Evolutionary conservation across 2,797 vertebrate genomes (phyloP).

Genomic region (Pangasius larnaudii): DNA sequence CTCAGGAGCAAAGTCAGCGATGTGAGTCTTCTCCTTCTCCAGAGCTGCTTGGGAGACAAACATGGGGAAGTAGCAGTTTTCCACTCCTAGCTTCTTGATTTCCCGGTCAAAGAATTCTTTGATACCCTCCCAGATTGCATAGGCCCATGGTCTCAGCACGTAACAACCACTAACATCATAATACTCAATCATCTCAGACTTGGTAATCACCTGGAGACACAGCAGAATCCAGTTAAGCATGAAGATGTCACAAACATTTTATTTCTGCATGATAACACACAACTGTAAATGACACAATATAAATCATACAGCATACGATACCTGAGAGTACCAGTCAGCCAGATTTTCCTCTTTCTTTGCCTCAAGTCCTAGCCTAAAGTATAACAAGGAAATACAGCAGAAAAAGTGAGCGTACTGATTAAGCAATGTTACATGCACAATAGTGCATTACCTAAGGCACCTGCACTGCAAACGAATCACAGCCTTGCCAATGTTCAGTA

Average conservation of each 20-base stretch:
- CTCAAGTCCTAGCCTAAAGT: constrained; percentile 89
- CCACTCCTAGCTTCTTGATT: constrained; percentile 95
- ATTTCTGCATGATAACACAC: background rate
- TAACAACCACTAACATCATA: constrained; percentile 98
- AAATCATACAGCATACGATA: constrained; percentile 62
- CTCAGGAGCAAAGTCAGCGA: constrained; percentile 97
- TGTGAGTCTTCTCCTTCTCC: constrained; percentile 92
- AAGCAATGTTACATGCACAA: background rate
- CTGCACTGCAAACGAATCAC: too few species aligned
- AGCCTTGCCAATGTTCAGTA: too few species aligned
- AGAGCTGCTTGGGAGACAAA: constrained; percentile 96
- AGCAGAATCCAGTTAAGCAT: constrained; percentile 33
- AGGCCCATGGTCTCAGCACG: constrained; percentile 94
- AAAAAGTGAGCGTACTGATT: constrained; percentile 6
- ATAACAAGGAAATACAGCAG: background rate
- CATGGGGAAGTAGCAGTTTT: constrained; percentile 99
- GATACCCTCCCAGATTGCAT: constrained; percentile 91
- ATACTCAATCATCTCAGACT: constrained; percentile 98
- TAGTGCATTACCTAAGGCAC: background rate
- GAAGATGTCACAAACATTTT: background rate
- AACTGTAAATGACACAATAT: too few species aligned
- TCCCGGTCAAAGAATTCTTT: constrained; percentile 91
- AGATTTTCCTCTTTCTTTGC: constrained; percentile 96
- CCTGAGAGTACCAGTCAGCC: constrained; percentile 97
- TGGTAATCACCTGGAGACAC: constrained; percentile 91